Percentiles rank a stretch among this genome's conserved stretches.
Conservation (phyloP, 2,888 invertebrate species). For the Orthosia incerta region DNA sequence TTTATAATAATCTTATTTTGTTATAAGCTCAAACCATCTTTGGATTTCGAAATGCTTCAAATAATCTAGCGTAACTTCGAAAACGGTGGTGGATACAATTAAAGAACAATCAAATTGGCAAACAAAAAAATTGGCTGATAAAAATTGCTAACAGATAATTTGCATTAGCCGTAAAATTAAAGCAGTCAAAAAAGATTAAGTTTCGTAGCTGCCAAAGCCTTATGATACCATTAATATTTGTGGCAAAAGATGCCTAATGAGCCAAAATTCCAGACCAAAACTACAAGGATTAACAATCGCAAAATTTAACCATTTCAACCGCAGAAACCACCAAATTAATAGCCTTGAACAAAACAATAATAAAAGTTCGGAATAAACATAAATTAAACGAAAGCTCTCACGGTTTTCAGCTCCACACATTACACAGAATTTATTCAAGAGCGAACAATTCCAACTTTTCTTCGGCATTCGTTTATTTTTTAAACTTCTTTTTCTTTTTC, state of each 20-base stretch:
- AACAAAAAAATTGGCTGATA: no score
- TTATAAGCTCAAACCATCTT: neutral
- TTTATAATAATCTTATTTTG: no score
- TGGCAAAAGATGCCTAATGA: neutral
- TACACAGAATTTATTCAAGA: conserved; percentile 61
- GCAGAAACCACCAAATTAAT: conserved; percentile 32
- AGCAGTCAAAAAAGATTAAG: no score
- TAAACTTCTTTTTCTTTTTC: conserved; percentile 53
- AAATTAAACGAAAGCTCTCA: conserved; percentile 54
- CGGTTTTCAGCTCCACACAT: conserved; percentile 56
- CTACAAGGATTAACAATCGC: neutral
- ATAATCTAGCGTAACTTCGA: no score
- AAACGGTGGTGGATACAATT: no score
- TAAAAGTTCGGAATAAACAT: conserved; percentile 50
- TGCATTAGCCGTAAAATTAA: no score
- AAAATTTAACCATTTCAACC: conserved; percentile 21
- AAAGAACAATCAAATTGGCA: no score
- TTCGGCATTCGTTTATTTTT: conserved; percentile 64
- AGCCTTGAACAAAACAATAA: conserved; percentile 46
- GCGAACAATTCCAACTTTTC: conserved; percentile 60
- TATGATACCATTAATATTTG: neutral
- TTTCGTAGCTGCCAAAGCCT: no score
- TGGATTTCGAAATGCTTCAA: neutral
- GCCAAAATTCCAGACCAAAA: neutral
- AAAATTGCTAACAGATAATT: no score